phyloP scores from a whole-genome alignment of 1,140 invertebrate genomes.

The Meloidogyne chitwoodi region DNA sequence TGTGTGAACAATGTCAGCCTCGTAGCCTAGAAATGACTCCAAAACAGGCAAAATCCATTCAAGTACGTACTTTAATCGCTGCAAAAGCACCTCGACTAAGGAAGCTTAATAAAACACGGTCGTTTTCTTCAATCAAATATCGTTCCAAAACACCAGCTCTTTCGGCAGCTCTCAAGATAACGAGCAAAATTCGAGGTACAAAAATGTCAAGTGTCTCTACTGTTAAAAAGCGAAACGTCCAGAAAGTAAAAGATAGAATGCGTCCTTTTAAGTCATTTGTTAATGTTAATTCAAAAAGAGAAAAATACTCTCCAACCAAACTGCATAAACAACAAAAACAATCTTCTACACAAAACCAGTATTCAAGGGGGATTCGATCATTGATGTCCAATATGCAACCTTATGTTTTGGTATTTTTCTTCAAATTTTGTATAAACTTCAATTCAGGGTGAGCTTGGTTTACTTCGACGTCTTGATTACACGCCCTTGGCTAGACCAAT shows the following conservation, averaged over 20 bases:
- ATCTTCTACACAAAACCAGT: slow-evolving; percentile 12
- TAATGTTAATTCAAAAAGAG: not conserved
- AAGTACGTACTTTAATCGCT: slow-evolving; percentile 10
- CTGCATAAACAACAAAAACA: not conserved
- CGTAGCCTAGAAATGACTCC: slow-evolving; percentile 21
- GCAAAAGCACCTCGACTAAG: not conserved
- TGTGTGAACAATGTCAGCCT: slow-evolving; percentile 36
- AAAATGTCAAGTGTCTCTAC: not conserved
- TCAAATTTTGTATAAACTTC: not conserved
- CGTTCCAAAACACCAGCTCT: not conserved
- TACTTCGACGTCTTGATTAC: slow-evolving; percentile 8
- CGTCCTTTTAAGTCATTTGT: not conserved
- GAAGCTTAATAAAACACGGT: not conserved
- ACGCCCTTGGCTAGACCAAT: slow-evolving; percentile 24
- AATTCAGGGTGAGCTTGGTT: not conserved
- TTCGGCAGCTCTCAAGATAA: not conserved
- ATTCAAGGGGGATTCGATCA: slow-evolving; percentile 9
- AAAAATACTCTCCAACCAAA: not conserved
- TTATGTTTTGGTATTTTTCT: not conserved
- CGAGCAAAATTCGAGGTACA: not conserved
- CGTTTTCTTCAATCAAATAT: not conserved
- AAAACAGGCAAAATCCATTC: slow-evolving; percentile 17
- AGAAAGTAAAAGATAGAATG: not conserved
- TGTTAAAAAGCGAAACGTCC: not conserved
- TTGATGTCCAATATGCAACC: not conserved